Conservation (phyloP, 53 echinoderm and acorn worm species). For the Echinarachnius parma region DNA sequence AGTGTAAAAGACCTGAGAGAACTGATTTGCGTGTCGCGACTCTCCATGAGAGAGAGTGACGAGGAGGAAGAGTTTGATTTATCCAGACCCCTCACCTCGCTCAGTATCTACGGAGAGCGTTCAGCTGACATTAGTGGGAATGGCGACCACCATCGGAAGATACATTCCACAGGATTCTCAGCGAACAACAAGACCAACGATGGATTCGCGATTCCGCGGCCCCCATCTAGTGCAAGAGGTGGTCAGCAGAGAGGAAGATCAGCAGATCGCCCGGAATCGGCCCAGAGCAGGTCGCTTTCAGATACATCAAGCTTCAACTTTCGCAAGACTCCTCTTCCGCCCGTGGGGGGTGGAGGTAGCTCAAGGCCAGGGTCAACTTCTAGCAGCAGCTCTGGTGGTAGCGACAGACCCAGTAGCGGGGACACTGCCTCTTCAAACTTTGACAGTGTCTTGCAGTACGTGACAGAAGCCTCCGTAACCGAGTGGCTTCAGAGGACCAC, state of each 20-base stretch:
- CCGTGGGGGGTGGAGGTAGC: slow-evolving; percentile 53
- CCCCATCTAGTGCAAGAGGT: slow-evolving; percentile 27
- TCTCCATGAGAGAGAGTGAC: slow-evolving; percentile 87
- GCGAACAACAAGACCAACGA: too few relatives aligned
- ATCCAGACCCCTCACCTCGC: slow-evolving; percentile 73
- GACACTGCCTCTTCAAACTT: slow-evolving; percentile 54
- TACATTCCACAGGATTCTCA: background rate
- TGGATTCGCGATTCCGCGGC: slow-evolving; percentile 31
- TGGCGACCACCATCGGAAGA: background rate
- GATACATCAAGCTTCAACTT: slow-evolving; percentile 45
- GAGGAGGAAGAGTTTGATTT: slow-evolving; percentile 75
- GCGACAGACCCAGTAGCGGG: slow-evolving; percentile 46
- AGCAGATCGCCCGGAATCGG: slow-evolving; percentile 12
- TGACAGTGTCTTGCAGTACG: slow-evolving; percentile 65
- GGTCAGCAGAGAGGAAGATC: slow-evolving; percentile 2
- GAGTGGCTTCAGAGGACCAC: slow-evolving; percentile 77
- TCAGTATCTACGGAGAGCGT: slow-evolving; percentile 77
- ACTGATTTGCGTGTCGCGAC: slow-evolving; percentile 88
- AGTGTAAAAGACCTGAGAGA: slow-evolving; percentile 90
- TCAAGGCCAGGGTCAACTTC: slow-evolving; percentile 65
- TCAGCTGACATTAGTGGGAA: background rate
- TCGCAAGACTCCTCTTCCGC: slow-evolving; percentile 37
- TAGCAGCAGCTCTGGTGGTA: slow-evolving; percentile 23
- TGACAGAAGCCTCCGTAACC: slow-evolving; percentile 51
- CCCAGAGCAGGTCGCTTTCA: slow-evolving; percentile 16